Base-by-base conservation (phyloP, 2,888 invertebrate genomes). In the Sarcophaga carnaria region DNA sequence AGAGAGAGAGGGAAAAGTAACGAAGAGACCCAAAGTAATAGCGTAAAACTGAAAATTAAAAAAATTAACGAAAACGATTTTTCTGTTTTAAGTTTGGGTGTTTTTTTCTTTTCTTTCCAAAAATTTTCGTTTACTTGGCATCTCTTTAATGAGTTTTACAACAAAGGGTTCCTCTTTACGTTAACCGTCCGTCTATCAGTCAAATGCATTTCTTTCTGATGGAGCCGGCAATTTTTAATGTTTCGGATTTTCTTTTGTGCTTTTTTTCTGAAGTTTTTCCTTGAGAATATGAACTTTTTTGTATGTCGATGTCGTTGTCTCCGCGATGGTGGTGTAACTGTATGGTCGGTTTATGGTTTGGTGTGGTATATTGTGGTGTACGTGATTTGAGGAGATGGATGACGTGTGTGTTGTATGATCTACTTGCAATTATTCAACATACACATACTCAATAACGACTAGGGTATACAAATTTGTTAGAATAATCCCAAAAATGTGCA, bases 351-450 rank as follows among this genome's bases (percentile, higher is more conserved):
- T 14, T 75, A 63, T 75, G 49, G 49, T 62, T 62, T 14, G 54
- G 54, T 22, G 62, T 67, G 66, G 67, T 67, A 47, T 71, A 45
- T 64, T 64, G 37, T 79, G 84, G 86, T 76, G 86, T 89, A 86
- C 88, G 87, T 85, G 90, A 89, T 90, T 89, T 88, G 83, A 86
- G 82, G 72, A 54, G 54, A 54, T 54, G 54, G 54, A 82, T 75
- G 83, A 86, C 75, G 81, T 87, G 85, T 85, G 77, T 85, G 72
- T 81, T 79, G 87, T 86, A 67, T 80, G 85, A 85, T 83, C 81
- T 88, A 90, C 90, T 89, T 89, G 89, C 88, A 90, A 90, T 91
- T 88, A 79, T 87, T 86, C 60, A 85, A 83, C 71, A 78, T 17
- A 54, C 54, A 54, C 54, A 54, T 54, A 17, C 54, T 54, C 4